Conservation (phyloP, 2,113 vertebrate genomes). For the Rhinogobius similis region DNA sequence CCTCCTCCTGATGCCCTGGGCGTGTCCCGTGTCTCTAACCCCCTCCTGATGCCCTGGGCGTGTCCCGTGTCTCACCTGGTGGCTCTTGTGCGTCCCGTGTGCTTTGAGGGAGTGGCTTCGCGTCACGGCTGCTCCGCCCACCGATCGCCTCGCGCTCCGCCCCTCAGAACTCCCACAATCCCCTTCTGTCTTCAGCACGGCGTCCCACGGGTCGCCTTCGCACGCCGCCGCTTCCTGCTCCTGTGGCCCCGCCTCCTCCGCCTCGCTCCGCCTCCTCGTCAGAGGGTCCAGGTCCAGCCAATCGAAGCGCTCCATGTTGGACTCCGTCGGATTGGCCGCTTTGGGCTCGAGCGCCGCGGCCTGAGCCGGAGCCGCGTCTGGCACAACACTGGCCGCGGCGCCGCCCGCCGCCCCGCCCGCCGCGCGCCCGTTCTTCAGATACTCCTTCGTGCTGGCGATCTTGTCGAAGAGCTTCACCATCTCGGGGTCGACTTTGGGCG, state of each 20-base stretch:
- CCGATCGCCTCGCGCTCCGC: constrained; percentile 72
- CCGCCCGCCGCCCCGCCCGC: constrained; percentile 78
- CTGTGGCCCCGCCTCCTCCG: constrained; percentile 77
- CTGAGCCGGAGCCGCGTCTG: constrained; percentile 74
- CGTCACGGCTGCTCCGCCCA: constrained; percentile 82
- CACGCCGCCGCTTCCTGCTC: constrained; percentile 41
- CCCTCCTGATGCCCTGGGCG: too few relatives aligned
- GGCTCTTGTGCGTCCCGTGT: constrained; percentile 67
- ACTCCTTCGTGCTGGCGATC: constrained; percentile 95
- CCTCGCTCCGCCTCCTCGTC: constrained; percentile 80
- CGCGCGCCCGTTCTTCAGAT: constrained; percentile 89
- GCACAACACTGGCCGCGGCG: too few relatives aligned
- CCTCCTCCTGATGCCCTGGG: too few relatives aligned
- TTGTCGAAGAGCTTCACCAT: constrained; percentile 96
- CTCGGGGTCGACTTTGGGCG: constrained; percentile 82
- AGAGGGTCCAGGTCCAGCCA: constrained; percentile 97
- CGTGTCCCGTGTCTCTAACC: too few relatives aligned
- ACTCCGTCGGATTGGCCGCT: background rate
- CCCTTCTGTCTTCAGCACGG: constrained; percentile 87
- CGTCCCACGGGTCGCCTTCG: constrained; percentile 94
- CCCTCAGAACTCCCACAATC: constrained; percentile 48
- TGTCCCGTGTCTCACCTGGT: constrained; percentile 84
- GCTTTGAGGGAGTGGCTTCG: constrained; percentile 91
- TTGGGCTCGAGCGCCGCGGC: constrained; percentile 54
- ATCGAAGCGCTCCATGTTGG: constrained; percentile 85